Evolutionary conservation across 1,140 invertebrate species (phyloP), one percentile per base, ranked within the genome.

Genomic region (Augochlora pura): DNA sequence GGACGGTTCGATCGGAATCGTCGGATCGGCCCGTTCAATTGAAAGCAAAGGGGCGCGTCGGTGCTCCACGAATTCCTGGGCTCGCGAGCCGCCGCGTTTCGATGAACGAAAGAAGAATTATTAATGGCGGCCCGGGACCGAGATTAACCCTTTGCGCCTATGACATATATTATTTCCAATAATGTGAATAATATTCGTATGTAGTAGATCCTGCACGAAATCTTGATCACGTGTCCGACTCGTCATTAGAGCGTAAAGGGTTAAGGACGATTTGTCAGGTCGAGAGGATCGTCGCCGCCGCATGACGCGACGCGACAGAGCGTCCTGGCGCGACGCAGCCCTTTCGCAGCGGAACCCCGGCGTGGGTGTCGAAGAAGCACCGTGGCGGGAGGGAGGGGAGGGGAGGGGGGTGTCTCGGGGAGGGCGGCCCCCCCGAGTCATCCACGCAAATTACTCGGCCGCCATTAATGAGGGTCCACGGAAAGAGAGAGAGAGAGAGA

Each of bases 381-480:
- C 70, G 68, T 77, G 73, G 62, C 66, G 63, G 42, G 65, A 66
- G 72, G 42, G 59, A 27, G 32, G 27, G 62, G 70, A 46, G 70
- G n/a, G n/a, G n/a, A n/a, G n/a, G n/a, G n/a, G n/a, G n/a, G n/a
- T n/a, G n/a, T n/a, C n/a, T n/a, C n/a, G n/a, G n/a, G n/a, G n/a
- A n/a, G n/a, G n/a, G n/a, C n/a, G n/a, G n/a, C n/a, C n/a, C n/a
- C 77, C 88, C 79, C 79, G 83, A 86, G 84, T 90, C 87, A 87
- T 87, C 83, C 88, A 83, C 85, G 87, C 88, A 89, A 90, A 90
- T 89, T 88, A 87, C 87, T 83, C 73, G 82, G 84, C 80, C 78
- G 84, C 81, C 89, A 86, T 88, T 90, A 90, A 90, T 90, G 86
- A 90, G 88, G 86, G 88, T 83, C 83, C 76, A 81, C 77, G 81